Percentiles rank a stretch among this genome's conserved stretches.
Conservation (phyloP, 2,113 vertebrate species). For the Rhea americana region DNA sequence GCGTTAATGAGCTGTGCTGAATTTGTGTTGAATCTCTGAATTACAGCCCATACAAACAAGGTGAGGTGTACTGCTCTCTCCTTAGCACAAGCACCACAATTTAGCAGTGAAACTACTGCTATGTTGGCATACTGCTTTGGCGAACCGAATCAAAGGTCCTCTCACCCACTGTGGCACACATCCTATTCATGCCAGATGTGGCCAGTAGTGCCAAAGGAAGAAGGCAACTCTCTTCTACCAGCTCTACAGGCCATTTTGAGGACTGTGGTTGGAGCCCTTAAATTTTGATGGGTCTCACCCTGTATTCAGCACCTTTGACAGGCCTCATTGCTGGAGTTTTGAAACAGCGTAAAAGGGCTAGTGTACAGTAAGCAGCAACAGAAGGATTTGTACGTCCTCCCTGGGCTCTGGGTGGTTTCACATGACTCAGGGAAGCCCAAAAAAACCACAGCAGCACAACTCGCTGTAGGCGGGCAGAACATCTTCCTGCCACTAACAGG, state of each 20-base stretch:
- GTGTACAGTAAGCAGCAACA: accelerated
- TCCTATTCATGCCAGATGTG: not conserved
- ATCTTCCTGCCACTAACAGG: not conserved
- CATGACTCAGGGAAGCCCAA: not conserved
- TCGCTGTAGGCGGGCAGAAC: accelerated
- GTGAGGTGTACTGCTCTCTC: not conserved
- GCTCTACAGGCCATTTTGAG: not conserved
- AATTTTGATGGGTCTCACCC: not conserved
- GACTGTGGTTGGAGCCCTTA: not conserved
- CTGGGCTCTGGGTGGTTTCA: not conserved
- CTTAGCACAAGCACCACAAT: not conserved
- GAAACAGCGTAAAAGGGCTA: not conserved
- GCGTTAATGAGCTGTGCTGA: slow-evolving; percentile 68
- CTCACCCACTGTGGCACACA: not conserved
- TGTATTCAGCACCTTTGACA: not conserved
- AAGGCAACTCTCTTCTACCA: not conserved
- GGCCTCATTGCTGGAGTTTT: not conserved
- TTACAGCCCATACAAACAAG: slow-evolving; percentile 60
- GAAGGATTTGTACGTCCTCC: not conserved
- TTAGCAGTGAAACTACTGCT: not conserved
- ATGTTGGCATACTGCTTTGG: not conserved
- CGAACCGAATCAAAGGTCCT: not conserved
- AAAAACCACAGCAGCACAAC: accelerated
- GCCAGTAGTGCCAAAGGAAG: not conserved
- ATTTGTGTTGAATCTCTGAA: slow-evolving; percentile 65